A percentile compares a stretch with the other conserved stretches of the same genome.
Evolutionary conservation across 2,113 vertebrate species (phyloP).

Genomic region (Vicugna pacos): DNA sequence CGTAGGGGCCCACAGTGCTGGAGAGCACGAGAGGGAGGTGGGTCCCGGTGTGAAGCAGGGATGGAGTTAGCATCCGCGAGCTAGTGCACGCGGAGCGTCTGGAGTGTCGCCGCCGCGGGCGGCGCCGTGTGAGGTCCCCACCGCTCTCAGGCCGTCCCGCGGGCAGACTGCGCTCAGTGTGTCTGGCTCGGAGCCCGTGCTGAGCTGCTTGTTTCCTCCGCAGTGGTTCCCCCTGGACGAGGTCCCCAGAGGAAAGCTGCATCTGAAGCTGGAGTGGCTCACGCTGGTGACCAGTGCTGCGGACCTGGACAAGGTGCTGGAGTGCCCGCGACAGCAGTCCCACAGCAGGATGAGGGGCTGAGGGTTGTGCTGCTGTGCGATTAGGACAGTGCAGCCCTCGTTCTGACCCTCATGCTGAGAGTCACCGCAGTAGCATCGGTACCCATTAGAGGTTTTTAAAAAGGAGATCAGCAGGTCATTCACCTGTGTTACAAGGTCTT

Average conservation of each 20-base stretch:
- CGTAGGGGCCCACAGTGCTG: neutral
- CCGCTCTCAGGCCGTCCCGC: no score
- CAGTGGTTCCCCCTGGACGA: conserved; percentile 97
- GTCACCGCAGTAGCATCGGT: neutral
- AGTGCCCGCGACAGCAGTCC: neutral
- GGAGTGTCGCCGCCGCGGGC: no score
- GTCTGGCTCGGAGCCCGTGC: neutral
- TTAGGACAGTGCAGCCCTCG: no score
- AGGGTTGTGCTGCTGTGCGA: no score
- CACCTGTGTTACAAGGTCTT: neutral
- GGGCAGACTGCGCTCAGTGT: neutral
- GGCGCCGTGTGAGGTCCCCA: no score
- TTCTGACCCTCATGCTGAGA: neutral
- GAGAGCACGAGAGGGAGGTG: neutral
- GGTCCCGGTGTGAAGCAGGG: neutral
- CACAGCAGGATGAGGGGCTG: no score
- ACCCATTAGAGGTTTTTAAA: no score
- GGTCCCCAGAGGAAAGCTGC: conserved; percentile 93
- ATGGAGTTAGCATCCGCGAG: neutral
- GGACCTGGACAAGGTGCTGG: conserved; percentile 92
- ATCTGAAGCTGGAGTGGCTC: conserved; percentile 96
- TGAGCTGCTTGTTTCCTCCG: neutral
- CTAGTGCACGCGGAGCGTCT: neutral
- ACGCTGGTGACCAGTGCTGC: conserved; percentile 90
- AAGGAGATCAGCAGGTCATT: neutral